Percentiles rank a stretch among this genome's conserved stretches.
Conservation (phyloP, 2,888 invertebrate species). For the Drosophila rellima region DNA sequence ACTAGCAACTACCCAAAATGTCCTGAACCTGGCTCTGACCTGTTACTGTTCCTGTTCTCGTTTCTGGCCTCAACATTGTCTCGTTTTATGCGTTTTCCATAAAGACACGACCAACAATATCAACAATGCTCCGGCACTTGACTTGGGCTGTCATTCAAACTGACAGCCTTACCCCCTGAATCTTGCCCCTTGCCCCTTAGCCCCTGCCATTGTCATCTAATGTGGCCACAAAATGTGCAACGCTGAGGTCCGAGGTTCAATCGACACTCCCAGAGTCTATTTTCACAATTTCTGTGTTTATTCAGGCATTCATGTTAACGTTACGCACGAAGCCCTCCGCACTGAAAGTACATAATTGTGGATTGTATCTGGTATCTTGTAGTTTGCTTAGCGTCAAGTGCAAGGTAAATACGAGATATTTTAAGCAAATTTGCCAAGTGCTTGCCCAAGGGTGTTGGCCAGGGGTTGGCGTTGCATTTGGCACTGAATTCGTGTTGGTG, state of each 20-base stretch:
- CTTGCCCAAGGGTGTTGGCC: conserved; percentile 49
- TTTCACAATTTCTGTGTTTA: conserved; percentile 78
- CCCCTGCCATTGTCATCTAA: conserved; percentile 9
- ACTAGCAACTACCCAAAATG: conserved; percentile 46
- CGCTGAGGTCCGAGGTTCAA: conserved; percentile 47
- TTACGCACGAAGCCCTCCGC: conserved; percentile 58
- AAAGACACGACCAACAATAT: conserved; percentile 55
- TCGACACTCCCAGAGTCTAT: conserved; percentile 60
- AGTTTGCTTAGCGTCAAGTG: conserved; percentile 80
- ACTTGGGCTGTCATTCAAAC: conserved; percentile 80
- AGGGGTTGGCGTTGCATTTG: conserved; percentile 5
- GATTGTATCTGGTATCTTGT: conserved; percentile 58
- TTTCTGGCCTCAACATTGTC: conserved; percentile 57
- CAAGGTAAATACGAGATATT: conserved; percentile 80
- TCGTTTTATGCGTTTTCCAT: conserved; percentile 77
- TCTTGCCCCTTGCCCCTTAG: not conserved
- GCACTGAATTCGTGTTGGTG: not conserved
- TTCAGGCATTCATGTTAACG: conserved; percentile 59
- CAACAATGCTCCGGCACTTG: conserved; percentile 74
- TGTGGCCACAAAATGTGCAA: conserved; percentile 74
- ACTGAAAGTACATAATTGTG: conserved; percentile 25
- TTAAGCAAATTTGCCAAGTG: conserved; percentile 78
- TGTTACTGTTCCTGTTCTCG: not conserved
- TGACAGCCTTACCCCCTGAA: conserved; percentile 56
- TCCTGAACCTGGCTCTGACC: not conserved